A percentile compares a stretch with the other conserved stretches of the same genome.
phyloP scores from a whole-genome alignment of 1,140 invertebrate species.

The Drosophila littoralis region DNA sequence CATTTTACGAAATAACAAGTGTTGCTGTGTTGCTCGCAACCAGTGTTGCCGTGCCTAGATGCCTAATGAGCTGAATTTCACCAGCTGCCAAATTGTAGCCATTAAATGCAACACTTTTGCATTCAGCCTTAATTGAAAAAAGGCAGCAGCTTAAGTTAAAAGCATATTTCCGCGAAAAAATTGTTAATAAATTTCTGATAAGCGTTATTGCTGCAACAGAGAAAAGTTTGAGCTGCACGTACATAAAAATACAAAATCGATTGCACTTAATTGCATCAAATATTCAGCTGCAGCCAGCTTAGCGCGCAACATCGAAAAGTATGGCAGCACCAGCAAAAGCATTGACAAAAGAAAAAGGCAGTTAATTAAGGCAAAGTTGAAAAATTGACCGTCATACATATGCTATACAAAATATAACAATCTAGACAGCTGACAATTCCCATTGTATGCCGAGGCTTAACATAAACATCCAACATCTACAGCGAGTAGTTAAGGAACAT shows the following conservation, averaged over 20 bases:
- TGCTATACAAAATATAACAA: not conserved
- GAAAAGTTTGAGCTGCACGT: no score
- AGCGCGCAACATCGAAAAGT: not conserved
- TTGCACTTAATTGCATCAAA: slow-evolving; percentile 3
- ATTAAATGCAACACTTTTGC: no score
- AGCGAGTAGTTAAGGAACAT: not conserved
- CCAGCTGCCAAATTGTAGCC: no score
- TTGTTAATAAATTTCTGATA: not conserved
- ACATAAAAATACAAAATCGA: not conserved
- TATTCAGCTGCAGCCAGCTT: not conserved
- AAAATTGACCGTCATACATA: not conserved
- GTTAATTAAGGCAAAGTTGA: slow-evolving; percentile 2
- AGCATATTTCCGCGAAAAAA: not conserved
- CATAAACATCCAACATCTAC: not conserved
- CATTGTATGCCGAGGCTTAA: not conserved
- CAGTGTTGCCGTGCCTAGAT: no score
- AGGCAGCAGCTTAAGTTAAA: not conserved
- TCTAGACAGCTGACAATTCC: not conserved
- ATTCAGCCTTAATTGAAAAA: no score
- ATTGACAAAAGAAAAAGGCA: not conserved
- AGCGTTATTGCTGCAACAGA: no score
- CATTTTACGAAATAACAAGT: no score
- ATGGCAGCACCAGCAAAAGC: not conserved
- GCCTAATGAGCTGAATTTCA: no score
- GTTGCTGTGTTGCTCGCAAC: no score